A percentile compares a stretch with the other conserved stretches of the same genome.
Conservation (phyloP, 2,113 vertebrate species). For the Hippocampus abdominalis region DNA sequence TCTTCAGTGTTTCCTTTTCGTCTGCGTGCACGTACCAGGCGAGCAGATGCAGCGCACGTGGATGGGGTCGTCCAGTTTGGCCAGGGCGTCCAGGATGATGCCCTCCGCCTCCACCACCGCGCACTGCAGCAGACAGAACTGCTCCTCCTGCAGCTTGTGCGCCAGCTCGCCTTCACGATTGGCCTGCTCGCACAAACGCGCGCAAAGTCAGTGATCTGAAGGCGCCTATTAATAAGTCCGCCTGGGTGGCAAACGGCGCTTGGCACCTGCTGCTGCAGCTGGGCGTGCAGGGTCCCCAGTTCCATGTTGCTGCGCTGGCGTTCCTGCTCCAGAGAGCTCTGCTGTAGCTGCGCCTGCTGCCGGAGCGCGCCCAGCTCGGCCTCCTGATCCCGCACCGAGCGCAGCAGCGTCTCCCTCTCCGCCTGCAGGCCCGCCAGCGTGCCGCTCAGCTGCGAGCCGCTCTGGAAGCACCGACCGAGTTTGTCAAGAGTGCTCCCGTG, state of each 20-base stretch:
- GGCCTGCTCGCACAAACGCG: slow-evolving; percentile 38
- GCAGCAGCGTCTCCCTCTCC: slow-evolving; percentile 68
- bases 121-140: slow-evolving; percentile 75
- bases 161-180: slow-evolving; percentile 54
- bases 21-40: slow-evolving; percentile 59
- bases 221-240: too few relatives aligned
- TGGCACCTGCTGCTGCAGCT: slow-evolving; percentile 71
- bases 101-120: slow-evolving; percentile 74
- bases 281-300: slow-evolving; percentile 63
- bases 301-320: slow-evolving; percentile 65
- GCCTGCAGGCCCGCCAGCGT: slow-evolving; percentile 67
- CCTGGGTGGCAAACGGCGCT: background rate
- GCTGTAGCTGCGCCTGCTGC: slow-evolving; percentile 67
- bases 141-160: slow-evolving; percentile 70
- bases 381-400: slow-evolving; percentile 48
- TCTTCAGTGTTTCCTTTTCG: background rate
- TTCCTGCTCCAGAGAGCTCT: slow-evolving; percentile 56
- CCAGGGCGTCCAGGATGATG: slow-evolving; percentile 82
- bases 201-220: background rate
- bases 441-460: slow-evolving; percentile 62
- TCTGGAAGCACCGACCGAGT: slow-evolving; percentile 49
- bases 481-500: too few relatives aligned
- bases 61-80: slow-evolving; percentile 82
- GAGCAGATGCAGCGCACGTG: slow-evolving; percentile 81
- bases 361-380: slow-evolving; percentile 67